phyloP scores from a whole-genome alignment of 2,113 vertebrate species.

The Brachyhypopomus occidentalis region DNA sequence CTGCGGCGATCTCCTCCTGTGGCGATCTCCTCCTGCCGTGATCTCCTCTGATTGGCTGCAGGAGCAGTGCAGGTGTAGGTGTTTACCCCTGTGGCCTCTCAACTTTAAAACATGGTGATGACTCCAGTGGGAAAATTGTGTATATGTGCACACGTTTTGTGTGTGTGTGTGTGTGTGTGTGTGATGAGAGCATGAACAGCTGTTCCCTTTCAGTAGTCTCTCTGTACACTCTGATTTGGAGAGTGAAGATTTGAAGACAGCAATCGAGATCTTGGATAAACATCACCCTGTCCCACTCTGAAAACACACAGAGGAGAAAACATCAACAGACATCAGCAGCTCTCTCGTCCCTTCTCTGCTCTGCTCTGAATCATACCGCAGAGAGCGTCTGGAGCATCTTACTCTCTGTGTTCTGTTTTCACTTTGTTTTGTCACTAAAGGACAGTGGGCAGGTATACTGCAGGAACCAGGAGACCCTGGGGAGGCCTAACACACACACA shows the following conservation, averaged over 20 bases:
- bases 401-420: slow-evolving; percentile 32
- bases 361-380: no score
- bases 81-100: slow-evolving; percentile 25
- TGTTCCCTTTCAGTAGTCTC: slow-evolving; percentile 31
- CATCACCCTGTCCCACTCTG: background rate
- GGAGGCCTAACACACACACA: slow-evolving; percentile 6
- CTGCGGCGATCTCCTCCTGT: no score
- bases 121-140: slow-evolving; percentile 41
- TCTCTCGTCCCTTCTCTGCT: background rate
- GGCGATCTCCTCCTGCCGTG: no score
- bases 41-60: no score
- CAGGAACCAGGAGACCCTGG: slow-evolving; percentile 40
- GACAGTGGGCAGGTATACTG: slow-evolving; percentile 48
- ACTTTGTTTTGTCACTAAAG: slow-evolving; percentile 39
- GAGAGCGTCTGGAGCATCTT: background rate
- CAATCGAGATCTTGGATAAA: background rate
- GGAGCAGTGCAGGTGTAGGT: no score
- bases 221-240: slow-evolving; percentile 49
- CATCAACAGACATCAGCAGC: background rate
- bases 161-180: background rate
- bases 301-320: background rate
- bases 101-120: slow-evolving; percentile 15
- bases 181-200: slow-evolving; percentile 33
- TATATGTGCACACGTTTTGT: slow-evolving; percentile 16
- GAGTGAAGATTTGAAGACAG: background rate